phyloP scores from a whole-genome alignment of 2,888 invertebrate species.

The Cistogaster globosa region DNA sequence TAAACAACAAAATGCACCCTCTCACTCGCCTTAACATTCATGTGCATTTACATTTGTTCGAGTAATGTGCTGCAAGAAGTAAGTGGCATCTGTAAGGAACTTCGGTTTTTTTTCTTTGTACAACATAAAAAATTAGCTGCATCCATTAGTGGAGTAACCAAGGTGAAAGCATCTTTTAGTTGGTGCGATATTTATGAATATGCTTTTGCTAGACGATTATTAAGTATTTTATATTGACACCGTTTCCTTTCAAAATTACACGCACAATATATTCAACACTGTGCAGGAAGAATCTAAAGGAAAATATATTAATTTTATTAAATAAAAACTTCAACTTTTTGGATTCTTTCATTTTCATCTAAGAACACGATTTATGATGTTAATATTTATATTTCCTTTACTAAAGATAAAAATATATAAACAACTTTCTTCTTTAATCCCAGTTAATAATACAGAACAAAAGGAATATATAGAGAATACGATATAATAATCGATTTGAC shows the following conservation, averaged over 20 bases:
- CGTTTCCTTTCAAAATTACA: slow-evolving; percentile 2
- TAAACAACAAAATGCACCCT: slow-evolving; percentile 27
- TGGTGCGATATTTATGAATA: slow-evolving; percentile 60
- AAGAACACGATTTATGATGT: too few species aligned
- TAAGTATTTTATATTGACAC: slow-evolving; percentile 54
- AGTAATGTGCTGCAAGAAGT: slow-evolving; percentile 33
- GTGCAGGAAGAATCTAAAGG: too few species aligned
- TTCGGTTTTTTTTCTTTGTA: slow-evolving; percentile 38
- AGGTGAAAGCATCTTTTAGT: slow-evolving; percentile 52
- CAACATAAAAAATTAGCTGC: slow-evolving; percentile 60
- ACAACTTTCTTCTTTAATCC: too few species aligned
- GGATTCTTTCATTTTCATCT: too few species aligned
- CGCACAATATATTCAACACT: neutral
- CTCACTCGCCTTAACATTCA: neutral
- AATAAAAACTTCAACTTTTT: too few species aligned
- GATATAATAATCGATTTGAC: too few species aligned
- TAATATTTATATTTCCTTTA: too few species aligned
- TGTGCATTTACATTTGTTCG: too few species aligned
- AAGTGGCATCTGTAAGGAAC: slow-evolving; percentile 55
- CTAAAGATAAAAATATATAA: too few species aligned
- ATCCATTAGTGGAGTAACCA: slow-evolving; percentile 65
- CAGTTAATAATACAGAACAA: too few species aligned
- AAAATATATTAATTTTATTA: too few species aligned
- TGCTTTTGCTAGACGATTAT: slow-evolving; percentile 30
- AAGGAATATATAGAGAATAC: too few species aligned